Conservation (phyloP, 1,140 invertebrate species). For the Eciton burchellii region DNA sequence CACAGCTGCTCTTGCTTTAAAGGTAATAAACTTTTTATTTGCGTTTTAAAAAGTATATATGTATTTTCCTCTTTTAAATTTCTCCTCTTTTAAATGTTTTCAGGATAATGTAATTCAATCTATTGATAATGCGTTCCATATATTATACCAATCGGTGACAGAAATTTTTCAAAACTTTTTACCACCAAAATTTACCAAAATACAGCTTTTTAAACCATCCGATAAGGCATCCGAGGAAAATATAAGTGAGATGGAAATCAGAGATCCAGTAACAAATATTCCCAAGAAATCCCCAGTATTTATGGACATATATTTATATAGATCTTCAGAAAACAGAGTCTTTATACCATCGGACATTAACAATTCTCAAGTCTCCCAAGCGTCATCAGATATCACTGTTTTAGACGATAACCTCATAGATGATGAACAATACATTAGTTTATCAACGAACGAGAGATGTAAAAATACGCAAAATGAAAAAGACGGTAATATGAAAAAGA, state of each 20-base stretch:
- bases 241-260: slow-evolving; percentile 23
- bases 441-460: slow-evolving; percentile 40
- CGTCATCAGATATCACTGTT: slow-evolving; percentile 64
- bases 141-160: slow-evolving; percentile 67
- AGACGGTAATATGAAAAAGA: slow-evolving; percentile 24
- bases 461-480: slow-evolving; percentile 14
- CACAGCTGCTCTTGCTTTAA: slow-evolving; percentile 77
- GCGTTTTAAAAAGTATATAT: not conserved
- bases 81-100: slow-evolving; percentile 10
- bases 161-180: slow-evolving; percentile 62
- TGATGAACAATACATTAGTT: slow-evolving; percentile 47
- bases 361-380: slow-evolving; percentile 15
- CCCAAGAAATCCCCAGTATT: slow-evolving; percentile 58
- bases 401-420: slow-evolving; percentile 48
- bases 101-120: slow-evolving; percentile 65
- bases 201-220: slow-evolving; percentile 44
- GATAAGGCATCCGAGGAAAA: slow-evolving; percentile 2
- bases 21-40: slow-evolving; percentile 71
- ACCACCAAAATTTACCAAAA: slow-evolving; percentile 41
- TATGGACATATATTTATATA: slow-evolving; percentile 75
- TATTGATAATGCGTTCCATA: slow-evolving; percentile 69
- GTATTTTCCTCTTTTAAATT: too few species aligned
- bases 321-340: slow-evolving; percentile 70
- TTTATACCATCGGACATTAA: slow-evolving; percentile 72
- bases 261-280: slow-evolving; percentile 4